Conservation (phyloP, 2,113 vertebrate species). For the Atrichornis clamosus region DNA sequence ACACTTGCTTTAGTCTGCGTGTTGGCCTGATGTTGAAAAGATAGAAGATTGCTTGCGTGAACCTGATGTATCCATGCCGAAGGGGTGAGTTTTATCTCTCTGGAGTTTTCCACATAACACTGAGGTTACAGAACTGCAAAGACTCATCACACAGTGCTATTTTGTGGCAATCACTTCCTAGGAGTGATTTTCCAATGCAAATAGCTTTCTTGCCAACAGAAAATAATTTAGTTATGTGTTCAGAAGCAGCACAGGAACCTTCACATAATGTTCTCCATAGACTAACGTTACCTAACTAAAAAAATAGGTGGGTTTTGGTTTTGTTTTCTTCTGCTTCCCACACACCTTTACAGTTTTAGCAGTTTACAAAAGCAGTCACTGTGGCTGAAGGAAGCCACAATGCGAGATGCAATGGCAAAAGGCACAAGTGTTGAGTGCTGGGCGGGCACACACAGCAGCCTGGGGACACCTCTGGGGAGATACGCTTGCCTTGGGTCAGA, state of each 20-base stretch:
- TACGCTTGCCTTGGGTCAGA: neutral
- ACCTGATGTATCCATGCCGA: accelerated
- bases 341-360: neutral
- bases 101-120: neutral
- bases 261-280: neutral
- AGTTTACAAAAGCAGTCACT: neutral
- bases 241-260: neutral
- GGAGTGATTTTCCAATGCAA: neutral
- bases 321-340: neutral
- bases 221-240: neutral
- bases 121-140: neutral
- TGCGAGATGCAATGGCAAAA: neutral
- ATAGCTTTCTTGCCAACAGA: neutral
- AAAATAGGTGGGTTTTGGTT: neutral
- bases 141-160: neutral
- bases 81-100: neutral
- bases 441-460: accelerated
- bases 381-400: neutral
- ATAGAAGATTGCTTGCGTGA: neutral
- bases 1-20: neutral
- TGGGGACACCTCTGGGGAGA: neutral
- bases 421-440: neutral
- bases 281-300: neutral
- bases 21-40: neutral
- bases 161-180: neutral